phyloP scores from a whole-genome alignment of 2,797 vertebrate genomes.

The Tangara arthus region DNA sequence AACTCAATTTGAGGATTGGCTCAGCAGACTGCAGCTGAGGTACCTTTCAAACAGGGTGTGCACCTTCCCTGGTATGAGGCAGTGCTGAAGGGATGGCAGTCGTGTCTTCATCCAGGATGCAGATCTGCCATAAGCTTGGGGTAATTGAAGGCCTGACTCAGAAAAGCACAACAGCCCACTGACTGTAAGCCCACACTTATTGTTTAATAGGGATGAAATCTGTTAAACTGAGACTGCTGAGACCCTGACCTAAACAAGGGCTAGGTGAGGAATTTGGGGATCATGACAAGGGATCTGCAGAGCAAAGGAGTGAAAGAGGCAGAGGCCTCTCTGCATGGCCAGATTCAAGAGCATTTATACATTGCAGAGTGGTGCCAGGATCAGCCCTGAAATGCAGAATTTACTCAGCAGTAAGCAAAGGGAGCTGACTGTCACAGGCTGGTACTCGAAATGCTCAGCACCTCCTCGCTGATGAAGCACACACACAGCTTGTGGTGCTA shows the following conservation, averaged over 20 bases:
- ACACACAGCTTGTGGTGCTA: neutral
- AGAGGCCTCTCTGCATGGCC: neutral
- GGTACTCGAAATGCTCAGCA: neutral
- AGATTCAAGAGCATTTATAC: neutral
- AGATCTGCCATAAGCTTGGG: neutral
- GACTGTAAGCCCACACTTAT: neutral
- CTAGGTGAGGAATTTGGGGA: fast-evolving
- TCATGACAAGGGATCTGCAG: neutral
- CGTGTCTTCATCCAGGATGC: neutral
- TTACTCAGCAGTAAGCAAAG: neutral
- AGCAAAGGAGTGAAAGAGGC: neutral
- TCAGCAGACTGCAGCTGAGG: slow-evolving; percentile 15
- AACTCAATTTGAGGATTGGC: slow-evolving; percentile 58
- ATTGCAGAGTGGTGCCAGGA: neutral
- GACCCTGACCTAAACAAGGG: neutral
- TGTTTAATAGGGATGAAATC: neutral
- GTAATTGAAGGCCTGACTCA: neutral
- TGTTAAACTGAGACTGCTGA: neutral
- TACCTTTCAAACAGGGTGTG: neutral
- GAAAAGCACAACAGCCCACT: neutral
- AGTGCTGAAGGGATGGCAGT: neutral
- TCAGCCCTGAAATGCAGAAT: neutral
- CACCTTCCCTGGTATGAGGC: neutral
- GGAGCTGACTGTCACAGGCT: neutral
- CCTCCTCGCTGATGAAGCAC: fast-evolving